phyloP scores from a whole-genome alignment of 2,797 vertebrate genomes.

The Cottoperca gobio region DNA sequence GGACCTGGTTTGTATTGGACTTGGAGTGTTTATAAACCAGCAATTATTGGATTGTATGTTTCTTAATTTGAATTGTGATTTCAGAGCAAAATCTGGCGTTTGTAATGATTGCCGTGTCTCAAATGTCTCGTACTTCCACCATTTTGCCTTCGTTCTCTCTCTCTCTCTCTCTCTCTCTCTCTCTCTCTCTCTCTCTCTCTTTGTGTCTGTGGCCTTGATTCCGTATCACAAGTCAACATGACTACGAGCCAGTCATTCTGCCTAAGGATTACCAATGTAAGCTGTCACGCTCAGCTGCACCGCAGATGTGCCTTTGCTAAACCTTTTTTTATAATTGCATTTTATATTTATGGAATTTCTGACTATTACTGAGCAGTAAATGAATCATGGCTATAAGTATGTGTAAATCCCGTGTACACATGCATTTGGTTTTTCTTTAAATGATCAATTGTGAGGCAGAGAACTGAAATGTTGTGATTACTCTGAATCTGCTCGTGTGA shows the following conservation, averaged over 20 bases:
- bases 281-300: conserved; percentile 69
- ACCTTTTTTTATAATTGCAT: conserved; percentile 77
- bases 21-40: conserved; percentile 4
- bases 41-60: not conserved
- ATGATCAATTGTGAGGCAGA: conserved; percentile 12
- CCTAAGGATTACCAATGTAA: conserved; percentile 78
- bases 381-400: conserved; percentile 30
- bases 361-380: conserved; percentile 38
- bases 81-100: not conserved
- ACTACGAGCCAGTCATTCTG: conserved; percentile 65
- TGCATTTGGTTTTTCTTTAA: not conserved
- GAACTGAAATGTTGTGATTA: conserved; percentile 33
- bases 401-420: not conserved
- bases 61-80: not conserved
- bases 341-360: conserved; percentile 65
- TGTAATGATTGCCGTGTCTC: conserved; percentile 1
- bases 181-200: conserved; percentile 20
- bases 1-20: not conserved
- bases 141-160: conserved; percentile 7
- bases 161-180: conserved; percentile 19
- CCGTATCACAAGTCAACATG: conserved; percentile 70
- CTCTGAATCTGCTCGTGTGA: conserved; percentile 24
- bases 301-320: conserved; percentile 69
- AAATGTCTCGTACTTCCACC: not conserved
- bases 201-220: conserved; percentile 54